Evolutionary conservation across 2,888 invertebrate genomes (phyloP).

Genomic region (Spatulosminthurus flaviceps): DNA sequence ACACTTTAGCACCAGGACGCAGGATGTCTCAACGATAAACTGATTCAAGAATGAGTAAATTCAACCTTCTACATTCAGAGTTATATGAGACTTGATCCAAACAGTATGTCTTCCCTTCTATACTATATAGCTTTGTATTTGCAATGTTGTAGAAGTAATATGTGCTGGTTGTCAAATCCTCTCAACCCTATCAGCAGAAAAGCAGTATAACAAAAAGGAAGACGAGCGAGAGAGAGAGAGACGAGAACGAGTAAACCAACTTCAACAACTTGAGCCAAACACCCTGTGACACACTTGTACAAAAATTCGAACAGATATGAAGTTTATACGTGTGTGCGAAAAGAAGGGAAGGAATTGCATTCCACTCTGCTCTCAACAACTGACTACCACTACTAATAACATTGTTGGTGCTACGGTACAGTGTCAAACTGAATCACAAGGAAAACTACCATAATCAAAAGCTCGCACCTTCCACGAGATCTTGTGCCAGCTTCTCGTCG

Average conservation of each 20-base stretch:
- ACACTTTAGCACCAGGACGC: neutral
- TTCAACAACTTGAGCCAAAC: constrained; percentile 32
- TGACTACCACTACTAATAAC: neutral
- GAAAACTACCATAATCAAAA: neutral
- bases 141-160: neutral
- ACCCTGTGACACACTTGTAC: constrained; percentile 46
- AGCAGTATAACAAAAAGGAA: constrained; percentile 14
- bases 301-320: constrained; percentile 22
- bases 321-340: constrained; percentile 19
- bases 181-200: constrained; percentile 20
- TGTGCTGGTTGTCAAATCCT: constrained; percentile 8
- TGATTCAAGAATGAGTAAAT: neutral
- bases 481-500: neutral
- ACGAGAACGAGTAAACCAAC: constrained; percentile 4
- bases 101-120: too few relatives aligned
- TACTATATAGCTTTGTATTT: too few relatives aligned
- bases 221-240: constrained; percentile 22
- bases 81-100: neutral
- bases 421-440: constrained; percentile 2
- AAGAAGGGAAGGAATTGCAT: constrained; percentile 20
- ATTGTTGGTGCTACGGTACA: neutral
- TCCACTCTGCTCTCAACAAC: neutral
- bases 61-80: neutral
- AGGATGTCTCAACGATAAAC: constrained; percentile 7
- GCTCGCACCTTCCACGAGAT: constrained; percentile 20